Evolutionary conservation across 1,140 invertebrate genomes (phyloP).

Genomic region (Apis mellifera): Amel_HAv3.1 CM009937.2:9572001-9572500

Average conservation of each 20-base stretch:
- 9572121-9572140: neutral
- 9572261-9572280: constrained; percentile 16
- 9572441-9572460: neutral
- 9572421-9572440: constrained; percentile 39
- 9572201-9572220: neutral
- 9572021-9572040: neutral
- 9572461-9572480: neutral
- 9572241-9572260: constrained; percentile 39
- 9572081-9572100: too few relatives aligned
- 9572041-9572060: neutral
- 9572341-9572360: constrained; percentile 36
- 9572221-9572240: constrained; percentile 30
- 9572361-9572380: constrained; percentile 24
- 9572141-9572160: neutral
- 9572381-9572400: constrained; percentile 11
- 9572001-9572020: neutral
- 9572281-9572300: constrained; percentile 37
- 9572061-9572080: neutral
- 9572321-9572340: constrained; percentile 43
- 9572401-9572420: constrained; percentile 22
- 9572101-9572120: neutral
- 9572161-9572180: neutral
- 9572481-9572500: neutral
- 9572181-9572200: neutral
- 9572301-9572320: constrained; percentile 47